Evolutionary conservation across 1,140 invertebrate species (phyloP), one percentile per base, ranked within the genome.

Genomic region (Megalopta genalis): DNA sequence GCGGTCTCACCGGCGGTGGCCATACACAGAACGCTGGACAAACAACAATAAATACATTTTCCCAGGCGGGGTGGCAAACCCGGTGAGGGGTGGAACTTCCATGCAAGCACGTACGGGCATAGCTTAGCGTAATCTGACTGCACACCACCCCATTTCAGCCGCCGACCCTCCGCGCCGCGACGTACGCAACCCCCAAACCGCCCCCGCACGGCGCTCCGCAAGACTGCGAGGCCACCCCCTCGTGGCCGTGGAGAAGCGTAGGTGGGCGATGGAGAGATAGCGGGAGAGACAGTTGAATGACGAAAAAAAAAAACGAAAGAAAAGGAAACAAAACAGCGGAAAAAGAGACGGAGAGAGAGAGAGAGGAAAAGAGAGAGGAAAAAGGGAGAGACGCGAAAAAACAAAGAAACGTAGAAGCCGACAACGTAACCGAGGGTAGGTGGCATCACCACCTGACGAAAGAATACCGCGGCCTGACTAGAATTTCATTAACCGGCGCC

Each of bases 41-140:
- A 93, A 93, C 92, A 93, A 93, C 92, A 93, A 93, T 93, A 93
- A 93, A 93, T 93, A 93, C 92, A 92, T 93, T 93, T 93, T 89
- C 90, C 90, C 80, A 81, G 77, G 82, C 89, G 74, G 83, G 79
- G 81, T 81, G 84, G 85, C 59, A 77, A 78, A 79, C 71, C 72
- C 77, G 83, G 83, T 86, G 74, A 87, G 81, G 86, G 85, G 86
- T 83, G 84, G 89, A 90, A 92, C 89, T 92, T 93, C 89, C 90
- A 89, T 89, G 90, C 87, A 87, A 91, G 92, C 92, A 93, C 92
- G 92, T 93, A 93, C 92, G 87, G 88, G 91, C 92, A 93, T 93
- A 92, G 92, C 92, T 93, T 93, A 93, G 87, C 88, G 91, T 93
- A 93, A 93, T 93, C 92, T 93, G 91, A 93, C 90, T 92, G 91